phyloP scores from a whole-genome alignment of 2,113 vertebrate genomes.

The Craseonycteris thonglongyai region DNA sequence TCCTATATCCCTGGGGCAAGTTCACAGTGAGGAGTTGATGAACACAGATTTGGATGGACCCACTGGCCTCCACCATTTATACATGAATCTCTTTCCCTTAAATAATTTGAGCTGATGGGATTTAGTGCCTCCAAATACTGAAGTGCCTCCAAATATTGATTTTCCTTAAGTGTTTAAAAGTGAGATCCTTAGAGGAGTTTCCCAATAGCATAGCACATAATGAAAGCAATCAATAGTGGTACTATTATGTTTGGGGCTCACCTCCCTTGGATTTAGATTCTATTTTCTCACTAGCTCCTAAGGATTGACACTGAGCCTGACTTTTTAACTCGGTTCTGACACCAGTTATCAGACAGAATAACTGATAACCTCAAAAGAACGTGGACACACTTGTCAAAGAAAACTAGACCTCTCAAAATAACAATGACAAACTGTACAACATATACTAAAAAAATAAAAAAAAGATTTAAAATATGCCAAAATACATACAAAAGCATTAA shows the following conservation, averaged over 20 bases:
- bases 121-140: background rate
- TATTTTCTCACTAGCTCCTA: background rate
- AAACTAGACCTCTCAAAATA: background rate
- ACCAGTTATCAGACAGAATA: background rate
- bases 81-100: background rate
- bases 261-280: background rate
- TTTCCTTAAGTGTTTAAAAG: background rate
- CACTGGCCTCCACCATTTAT: background rate
- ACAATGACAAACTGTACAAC: background rate
- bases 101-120: background rate
- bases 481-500: background rate
- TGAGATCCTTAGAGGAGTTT: background rate
- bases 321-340: background rate
- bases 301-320: background rate
- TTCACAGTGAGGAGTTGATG: background rate
- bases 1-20: accelerated
- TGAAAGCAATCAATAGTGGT: background rate
- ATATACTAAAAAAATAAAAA: background rate
- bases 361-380: background rate
- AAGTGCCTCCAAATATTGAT: background rate
- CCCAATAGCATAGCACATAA: background rate
- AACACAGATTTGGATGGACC: background rate
- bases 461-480: background rate
- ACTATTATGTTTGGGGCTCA: background rate
- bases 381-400: background rate